Evolutionary conservation across 2,797 vertebrate genomes (phyloP).

Genomic region (Cuniculus paca): DNA sequence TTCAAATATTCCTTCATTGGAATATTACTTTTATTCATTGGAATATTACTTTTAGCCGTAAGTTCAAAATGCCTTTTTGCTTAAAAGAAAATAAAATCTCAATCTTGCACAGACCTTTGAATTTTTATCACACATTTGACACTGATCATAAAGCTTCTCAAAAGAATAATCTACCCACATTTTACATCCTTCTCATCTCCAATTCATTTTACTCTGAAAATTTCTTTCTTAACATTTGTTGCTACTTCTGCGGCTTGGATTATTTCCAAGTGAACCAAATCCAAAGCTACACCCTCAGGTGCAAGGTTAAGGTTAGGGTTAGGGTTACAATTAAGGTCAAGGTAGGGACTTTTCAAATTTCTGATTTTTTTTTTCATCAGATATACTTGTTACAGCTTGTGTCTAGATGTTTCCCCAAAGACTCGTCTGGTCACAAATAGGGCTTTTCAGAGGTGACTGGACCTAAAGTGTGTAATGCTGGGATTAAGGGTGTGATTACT

Average conservation of each 20-base stretch:
- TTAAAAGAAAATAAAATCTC: constrained; percentile 15
- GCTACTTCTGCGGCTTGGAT: neutral
- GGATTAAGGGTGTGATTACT: neutral
- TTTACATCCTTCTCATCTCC: neutral
- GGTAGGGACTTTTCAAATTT: neutral
- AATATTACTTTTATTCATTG: neutral
- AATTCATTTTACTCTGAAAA: constrained; percentile 13
- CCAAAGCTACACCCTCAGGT: neutral
- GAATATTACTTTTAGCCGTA: neutral
- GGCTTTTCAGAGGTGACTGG: neutral
- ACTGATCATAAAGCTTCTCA: neutral
- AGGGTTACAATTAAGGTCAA: too few relatives aligned
- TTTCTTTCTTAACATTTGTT: neutral
- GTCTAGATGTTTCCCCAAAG: neutral
- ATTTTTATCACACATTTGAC: constrained; percentile 32
- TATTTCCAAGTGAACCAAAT: neutral
- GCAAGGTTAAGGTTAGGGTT: too few relatives aligned
- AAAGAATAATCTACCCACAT: constrained; percentile 10
- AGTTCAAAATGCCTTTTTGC: neutral
- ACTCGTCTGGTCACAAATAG: neutral
- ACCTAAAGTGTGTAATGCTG: neutral
- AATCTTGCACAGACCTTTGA: neutral
- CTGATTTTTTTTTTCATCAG: neutral
- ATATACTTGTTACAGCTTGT: neutral
- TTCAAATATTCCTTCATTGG: neutral